Evolutionary conservation across 2,888 invertebrate genomes (phyloP).

Genomic region (Drosophila setosimentum): DNA sequence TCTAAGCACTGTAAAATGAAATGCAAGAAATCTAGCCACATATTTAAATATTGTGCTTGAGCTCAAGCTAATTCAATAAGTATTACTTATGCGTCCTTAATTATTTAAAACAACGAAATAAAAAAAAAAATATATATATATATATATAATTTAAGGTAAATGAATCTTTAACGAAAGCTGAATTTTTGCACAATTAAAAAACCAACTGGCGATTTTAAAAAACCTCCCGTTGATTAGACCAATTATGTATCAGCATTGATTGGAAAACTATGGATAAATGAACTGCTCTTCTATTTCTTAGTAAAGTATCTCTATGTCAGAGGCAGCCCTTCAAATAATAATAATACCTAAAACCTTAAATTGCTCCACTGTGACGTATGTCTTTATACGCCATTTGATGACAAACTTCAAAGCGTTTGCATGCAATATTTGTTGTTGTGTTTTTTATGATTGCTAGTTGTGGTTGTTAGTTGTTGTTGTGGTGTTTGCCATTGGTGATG

Average conservation of each 20-base stretch:
- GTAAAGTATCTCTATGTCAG: background rate
- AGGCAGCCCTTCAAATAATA: background rate
- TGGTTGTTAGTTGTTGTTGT: slow-evolving; percentile 56
- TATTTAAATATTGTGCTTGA: background rate
- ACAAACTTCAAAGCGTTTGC: slow-evolving; percentile 76
- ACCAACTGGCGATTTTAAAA: too few relatives aligned
- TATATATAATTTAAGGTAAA: background rate
- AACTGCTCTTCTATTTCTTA: too few relatives aligned
- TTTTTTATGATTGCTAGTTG: slow-evolving; percentile 61
- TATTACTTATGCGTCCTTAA: too few relatives aligned
- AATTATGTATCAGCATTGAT: too few relatives aligned
- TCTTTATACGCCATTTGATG: slow-evolving; percentile 75
- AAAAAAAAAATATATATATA: background rate
- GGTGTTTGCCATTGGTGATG: slow-evolving; percentile 45
- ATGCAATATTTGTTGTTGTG: slow-evolving; percentile 73
- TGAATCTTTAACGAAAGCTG: background rate
- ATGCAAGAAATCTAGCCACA: background rate
- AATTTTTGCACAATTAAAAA: background rate
- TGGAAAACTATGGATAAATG: too few relatives aligned
- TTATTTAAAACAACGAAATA: background rate
- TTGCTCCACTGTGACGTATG: slow-evolving; percentile 46
- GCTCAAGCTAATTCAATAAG: background rate
- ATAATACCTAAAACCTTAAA: background rate
- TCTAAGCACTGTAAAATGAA: slow-evolving; percentile 43
- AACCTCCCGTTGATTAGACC: too few relatives aligned